Conservation (phyloP, 2,888 invertebrate genomes). For the Eupeodes luniger region DNA sequence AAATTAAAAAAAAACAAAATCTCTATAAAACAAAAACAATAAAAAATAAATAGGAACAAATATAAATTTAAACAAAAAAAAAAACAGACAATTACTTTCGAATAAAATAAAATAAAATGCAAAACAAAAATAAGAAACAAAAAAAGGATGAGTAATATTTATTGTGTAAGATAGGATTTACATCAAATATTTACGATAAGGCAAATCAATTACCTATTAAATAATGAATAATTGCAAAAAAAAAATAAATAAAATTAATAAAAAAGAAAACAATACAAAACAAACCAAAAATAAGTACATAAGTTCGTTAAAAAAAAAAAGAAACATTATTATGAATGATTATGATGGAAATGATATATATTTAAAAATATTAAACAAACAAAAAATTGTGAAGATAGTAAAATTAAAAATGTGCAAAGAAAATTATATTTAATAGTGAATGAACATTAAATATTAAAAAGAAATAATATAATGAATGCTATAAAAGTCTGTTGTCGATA, state of each 20-base stretch:
- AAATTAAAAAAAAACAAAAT: slow-evolving; percentile 42
- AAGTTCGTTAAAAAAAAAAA: slow-evolving; percentile 64
- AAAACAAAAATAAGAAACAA: slow-evolving; percentile 10
- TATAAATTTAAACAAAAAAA: background rate
- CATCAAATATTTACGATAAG: slow-evolving; percentile 75
- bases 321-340: slow-evolving; percentile 58
- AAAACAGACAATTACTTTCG: slow-evolving; percentile 60
- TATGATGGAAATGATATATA: slow-evolving; percentile 69
- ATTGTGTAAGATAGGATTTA: slow-evolving; percentile 74
- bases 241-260: slow-evolving; percentile 34
- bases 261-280: slow-evolving; percentile 28
- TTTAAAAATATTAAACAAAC: slow-evolving; percentile 47
- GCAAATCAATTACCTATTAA: slow-evolving; percentile 75
- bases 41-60: slow-evolving; percentile 42
- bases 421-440: slow-evolving; percentile 68
- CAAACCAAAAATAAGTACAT: slow-evolving; percentile 50
- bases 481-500: slow-evolving; percentile 84
- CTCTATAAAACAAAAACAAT: slow-evolving; percentile 1
- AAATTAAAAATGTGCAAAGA: slow-evolving; percentile 59
- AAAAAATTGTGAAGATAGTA: slow-evolving; percentile 35
- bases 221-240: slow-evolving; percentile 66
- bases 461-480: slow-evolving; percentile 72
- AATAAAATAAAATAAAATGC: slow-evolving; percentile 52
- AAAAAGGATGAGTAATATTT: slow-evolving; percentile 58
- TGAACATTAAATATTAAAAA: slow-evolving; percentile 68